Evolutionary conservation across 2,888 invertebrate species (phyloP).

Genomic region (Rhagonycha fulva): DNA sequence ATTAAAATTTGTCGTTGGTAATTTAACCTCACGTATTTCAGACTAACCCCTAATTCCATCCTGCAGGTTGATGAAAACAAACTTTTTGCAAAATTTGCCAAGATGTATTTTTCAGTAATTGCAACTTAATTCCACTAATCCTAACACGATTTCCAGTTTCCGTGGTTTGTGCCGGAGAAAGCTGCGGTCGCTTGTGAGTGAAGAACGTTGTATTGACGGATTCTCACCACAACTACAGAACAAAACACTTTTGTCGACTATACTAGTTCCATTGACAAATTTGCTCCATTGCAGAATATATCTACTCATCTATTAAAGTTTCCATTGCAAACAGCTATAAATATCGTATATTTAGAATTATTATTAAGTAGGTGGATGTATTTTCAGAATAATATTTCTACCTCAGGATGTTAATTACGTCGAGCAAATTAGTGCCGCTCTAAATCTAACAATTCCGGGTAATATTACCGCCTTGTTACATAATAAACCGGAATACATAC

Average conservation of each 20-base stretch:
- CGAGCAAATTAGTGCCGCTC: constrained; percentile 47
- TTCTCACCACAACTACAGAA: constrained; percentile 49
- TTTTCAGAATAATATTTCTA: constrained; percentile 42
- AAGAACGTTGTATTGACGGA: constrained; percentile 47
- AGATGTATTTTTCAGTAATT: neutral
- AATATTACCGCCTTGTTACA: constrained; percentile 38
- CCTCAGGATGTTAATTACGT: constrained; percentile 47
- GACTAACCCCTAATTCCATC: neutral
- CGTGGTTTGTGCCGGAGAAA: constrained; percentile 38
- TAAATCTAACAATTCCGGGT: constrained; percentile 43
- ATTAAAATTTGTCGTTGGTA: neutral
- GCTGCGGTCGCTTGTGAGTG: constrained; percentile 45
- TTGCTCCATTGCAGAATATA: neutral
- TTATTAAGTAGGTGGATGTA: constrained; percentile 5
- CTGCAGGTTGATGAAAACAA: neutral
- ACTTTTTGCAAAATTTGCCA: neutral
- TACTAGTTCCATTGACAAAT: constrained; percentile 30
- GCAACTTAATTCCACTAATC: neutral
- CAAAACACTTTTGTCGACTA: constrained; percentile 52
- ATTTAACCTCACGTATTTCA: neutral
- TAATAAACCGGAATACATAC: constrained; percentile 30
- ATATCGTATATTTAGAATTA: neutral
- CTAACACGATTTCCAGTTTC: constrained; percentile 17
- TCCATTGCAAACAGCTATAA: neutral
- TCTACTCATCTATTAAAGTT: neutral